A percentile compares a stretch with the other conserved stretches of the same genome.
Evolutionary conservation across 2,113 vertebrate genomes (phyloP).

Genomic region (Rhizomys pruinosus): DNA sequence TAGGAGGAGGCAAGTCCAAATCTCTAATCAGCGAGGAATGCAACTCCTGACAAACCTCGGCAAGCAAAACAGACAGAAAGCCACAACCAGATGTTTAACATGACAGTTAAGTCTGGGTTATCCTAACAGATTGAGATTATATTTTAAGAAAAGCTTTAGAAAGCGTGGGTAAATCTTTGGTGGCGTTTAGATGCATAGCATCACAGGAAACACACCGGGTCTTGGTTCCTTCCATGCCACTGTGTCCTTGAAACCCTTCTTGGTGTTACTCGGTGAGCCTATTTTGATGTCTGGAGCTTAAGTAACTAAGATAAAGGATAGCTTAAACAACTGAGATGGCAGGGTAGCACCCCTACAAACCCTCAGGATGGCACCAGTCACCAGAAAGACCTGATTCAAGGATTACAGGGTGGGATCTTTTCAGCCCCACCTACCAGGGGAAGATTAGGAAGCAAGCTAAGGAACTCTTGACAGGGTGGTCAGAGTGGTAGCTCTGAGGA

Average conservation of each 20-base stretch:
- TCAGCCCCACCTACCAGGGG: too few species aligned
- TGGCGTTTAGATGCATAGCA: neutral
- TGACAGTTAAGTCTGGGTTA: neutral
- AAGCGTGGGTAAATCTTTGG: neutral
- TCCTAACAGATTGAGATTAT: neutral
- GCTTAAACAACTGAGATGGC: neutral
- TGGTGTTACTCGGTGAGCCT: neutral
- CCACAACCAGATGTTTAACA: neutral
- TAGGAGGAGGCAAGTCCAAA: neutral
- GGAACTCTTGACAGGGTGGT: neutral
- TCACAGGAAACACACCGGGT: neutral
- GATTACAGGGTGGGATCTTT: neutral
- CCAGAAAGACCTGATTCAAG: neutral
- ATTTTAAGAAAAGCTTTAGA: constrained; percentile 39
- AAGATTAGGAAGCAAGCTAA: neutral
- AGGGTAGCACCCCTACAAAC: neutral
- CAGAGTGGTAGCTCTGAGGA: neutral
- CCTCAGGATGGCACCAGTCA: neutral
- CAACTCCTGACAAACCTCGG: neutral
- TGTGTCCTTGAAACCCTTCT: neutral
- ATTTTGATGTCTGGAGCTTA: neutral
- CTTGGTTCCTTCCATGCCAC: neutral
- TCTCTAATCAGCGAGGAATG: neutral
- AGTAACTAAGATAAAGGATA: neutral
- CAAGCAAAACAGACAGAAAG: neutral